Evolutionary conservation across 2,113 vertebrate species (phyloP).

Genomic region (Marmota flaviventris): DNA sequence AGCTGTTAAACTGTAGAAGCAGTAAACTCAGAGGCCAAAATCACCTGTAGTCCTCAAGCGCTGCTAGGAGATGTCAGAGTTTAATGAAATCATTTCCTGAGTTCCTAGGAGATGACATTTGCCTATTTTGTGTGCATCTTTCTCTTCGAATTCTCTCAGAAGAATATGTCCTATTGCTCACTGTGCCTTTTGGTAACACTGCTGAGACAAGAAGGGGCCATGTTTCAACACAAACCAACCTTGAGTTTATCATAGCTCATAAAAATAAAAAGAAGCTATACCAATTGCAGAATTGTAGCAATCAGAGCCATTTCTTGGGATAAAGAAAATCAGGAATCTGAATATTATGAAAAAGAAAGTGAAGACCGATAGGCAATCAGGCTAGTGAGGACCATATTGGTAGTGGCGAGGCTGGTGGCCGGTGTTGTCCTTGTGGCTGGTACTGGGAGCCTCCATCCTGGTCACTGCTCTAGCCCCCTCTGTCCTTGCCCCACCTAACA

Average conservation of each 20-base stretch:
- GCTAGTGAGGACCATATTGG: background rate
- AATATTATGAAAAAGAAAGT: background rate
- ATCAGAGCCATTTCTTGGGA: background rate
- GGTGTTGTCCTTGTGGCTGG: background rate
- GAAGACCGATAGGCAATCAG: background rate
- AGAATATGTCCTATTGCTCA: background rate
- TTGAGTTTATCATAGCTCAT: background rate
- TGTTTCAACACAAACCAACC: background rate
- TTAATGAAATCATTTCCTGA: background rate
- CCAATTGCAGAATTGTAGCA: background rate
- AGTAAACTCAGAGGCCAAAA: background rate
- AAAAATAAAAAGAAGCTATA: background rate
- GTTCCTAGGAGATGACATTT: background rate
- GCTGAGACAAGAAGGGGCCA: background rate
- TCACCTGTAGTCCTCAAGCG: background rate
- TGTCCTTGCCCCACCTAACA: background rate
- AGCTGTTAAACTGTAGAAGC: background rate
- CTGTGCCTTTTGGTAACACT: background rate
- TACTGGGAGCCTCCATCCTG: background rate
- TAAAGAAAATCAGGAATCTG: background rate
- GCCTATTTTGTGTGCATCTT: background rate
- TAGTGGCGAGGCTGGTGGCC: background rate
- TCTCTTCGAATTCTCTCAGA: slow-evolving; percentile 13
- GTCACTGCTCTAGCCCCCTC: background rate
- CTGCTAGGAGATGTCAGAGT: background rate